A percentile compares a stretch with the other conserved stretches of the same genome.
Evolutionary conservation across 2,888 invertebrate species (phyloP).

Genomic region (Stenoptilia bipunctidactyla): DNA sequence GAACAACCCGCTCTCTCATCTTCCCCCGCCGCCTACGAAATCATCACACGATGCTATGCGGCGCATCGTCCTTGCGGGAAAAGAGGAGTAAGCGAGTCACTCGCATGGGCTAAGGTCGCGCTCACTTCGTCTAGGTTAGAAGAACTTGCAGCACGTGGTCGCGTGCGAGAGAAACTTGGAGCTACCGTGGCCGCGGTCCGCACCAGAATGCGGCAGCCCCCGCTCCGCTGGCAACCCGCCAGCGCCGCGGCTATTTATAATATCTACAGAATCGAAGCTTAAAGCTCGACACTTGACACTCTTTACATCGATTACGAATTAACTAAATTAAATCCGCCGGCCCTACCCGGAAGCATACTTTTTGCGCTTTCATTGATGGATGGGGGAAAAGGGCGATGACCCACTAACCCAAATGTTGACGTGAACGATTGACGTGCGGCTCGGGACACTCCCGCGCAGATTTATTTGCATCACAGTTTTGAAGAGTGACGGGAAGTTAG

Average conservation of each 20-base stretch:
- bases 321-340: neutral
- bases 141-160: too few species aligned
- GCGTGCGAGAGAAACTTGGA: neutral
- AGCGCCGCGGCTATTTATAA: too few species aligned
- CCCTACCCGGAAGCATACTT: neutral
- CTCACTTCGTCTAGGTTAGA: too few species aligned
- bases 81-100: too few species aligned
- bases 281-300: conserved; percentile 1
- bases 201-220: conserved; percentile 17
- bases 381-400: neutral
- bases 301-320: neutral
- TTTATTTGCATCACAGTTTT: too few species aligned
- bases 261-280: conserved; percentile 21
- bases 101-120: too few species aligned
- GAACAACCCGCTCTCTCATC: too few species aligned
- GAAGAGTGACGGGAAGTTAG: too few species aligned
- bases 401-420: neutral
- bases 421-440: too few species aligned
- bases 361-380: neutral
- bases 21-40: too few species aligned
- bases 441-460: neutral
- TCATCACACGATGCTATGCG: too few species aligned
- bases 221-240: conserved; percentile 22
- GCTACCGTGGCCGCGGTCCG: neutral
- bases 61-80: too few species aligned